Base-by-base conservation (phyloP, 2,888 invertebrate species). In the Tuta absoluta region DNA sequence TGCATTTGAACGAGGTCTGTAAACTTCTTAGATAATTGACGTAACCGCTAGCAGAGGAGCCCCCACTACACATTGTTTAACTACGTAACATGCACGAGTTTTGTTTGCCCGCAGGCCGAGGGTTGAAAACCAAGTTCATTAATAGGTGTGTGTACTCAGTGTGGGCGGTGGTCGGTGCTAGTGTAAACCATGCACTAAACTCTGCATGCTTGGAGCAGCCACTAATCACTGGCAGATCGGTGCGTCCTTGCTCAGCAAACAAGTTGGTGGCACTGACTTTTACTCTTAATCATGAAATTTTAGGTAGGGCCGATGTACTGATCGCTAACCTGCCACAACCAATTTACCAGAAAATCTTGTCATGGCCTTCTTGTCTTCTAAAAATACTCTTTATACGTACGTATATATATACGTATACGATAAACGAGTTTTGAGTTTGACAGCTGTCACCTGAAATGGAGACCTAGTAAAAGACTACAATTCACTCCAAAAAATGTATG, bases 91-190 rank as follows among this genome's bases (percentile, higher is more conserved):
- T 51, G 51, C 19, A 51, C 23, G 11, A 58, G 38, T 58, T 58
- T 38, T 58, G 38, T 58, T 58, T 58, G 19, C 24, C 5, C 24
- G 24, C 28, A 33, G 17, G 8, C 17, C 33, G 33, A 24, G 56
- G 56, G 33, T 24, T n/a, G 53, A 11, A 57, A 17, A n/a, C n/a
- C 10, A 10, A 58, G 58, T 38, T 58, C 11, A 58, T 58, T 58
- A 58, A 58, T 58, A 58, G 56, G 14, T 21, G 37, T 56, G 56
- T 56, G n/a, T 17, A 17, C 56, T 33, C 8, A 53, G 3, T 28
- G 57, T 17, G 33, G 57, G 17, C 37, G 4, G 58, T 19, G 11
- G 37, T 21, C 28, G 0, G 21, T 11, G 53, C 11, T n/a, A 24
- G 7, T 33, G 7, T 33, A 33, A 33, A 33, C 33, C 33, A n/a